phyloP scores from a whole-genome alignment of 2,888 invertebrate genomes.

The Artemia sp. region DNA sequence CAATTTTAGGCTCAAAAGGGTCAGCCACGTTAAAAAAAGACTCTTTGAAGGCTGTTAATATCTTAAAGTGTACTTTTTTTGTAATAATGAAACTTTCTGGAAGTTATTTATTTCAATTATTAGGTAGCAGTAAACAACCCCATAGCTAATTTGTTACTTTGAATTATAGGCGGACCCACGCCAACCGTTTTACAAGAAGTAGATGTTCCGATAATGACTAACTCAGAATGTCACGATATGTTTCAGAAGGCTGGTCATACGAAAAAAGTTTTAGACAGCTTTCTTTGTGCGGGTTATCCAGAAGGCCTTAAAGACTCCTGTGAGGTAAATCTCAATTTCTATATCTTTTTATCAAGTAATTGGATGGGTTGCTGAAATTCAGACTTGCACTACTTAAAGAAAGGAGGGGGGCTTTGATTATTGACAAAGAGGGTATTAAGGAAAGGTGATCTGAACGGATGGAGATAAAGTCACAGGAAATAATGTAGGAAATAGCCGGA shows the following conservation, averaged over 20 bases:
- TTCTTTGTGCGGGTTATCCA: slow-evolving; percentile 80
- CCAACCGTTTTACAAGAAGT: slow-evolving; percentile 79
- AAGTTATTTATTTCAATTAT: too few species aligned
- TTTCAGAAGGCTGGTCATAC: slow-evolving; percentile 74
- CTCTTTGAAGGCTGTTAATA: background rate
- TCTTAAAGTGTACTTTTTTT: background rate
- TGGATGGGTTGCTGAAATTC: background rate
- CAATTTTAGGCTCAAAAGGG: too few species aligned
- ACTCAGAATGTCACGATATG: slow-evolving; percentile 81
- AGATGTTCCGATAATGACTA: slow-evolving; percentile 74
- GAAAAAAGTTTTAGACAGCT: slow-evolving; percentile 67
- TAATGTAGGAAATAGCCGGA: too few species aligned
- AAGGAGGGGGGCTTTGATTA: background rate
- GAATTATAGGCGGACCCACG: slow-evolving; percentile 50
- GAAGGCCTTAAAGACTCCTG: slow-evolving; percentile 82
- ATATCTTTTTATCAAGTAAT: background rate
- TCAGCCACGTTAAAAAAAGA: too few species aligned
- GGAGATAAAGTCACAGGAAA: too few species aligned
- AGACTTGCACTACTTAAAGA: background rate
- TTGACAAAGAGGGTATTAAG: too few species aligned
- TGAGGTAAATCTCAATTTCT: slow-evolving; percentile 44
- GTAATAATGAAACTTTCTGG: slow-evolving; percentile 5
- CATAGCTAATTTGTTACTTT: slow-evolving; percentile 16
- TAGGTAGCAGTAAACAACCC: background rate
- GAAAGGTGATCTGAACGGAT: too few species aligned